phyloP scores from a whole-genome alignment of 1,140 invertebrate species.

The Conopomorpha cramerella region DNA sequence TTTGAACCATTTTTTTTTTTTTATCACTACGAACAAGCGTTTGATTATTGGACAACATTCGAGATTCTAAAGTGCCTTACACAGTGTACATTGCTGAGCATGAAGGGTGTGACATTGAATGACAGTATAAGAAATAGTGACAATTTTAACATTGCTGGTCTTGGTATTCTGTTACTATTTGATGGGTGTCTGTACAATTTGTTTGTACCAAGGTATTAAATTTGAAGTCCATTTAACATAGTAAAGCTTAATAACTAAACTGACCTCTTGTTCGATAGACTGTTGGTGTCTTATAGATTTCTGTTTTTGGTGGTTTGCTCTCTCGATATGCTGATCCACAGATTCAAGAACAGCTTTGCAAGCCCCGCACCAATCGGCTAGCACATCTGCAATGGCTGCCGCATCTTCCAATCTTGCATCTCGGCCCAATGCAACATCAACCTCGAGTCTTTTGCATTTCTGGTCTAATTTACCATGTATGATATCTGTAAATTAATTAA shows the following conservation, averaged over 20 bases:
- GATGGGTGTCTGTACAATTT: too few species aligned
- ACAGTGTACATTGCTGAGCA: too few species aligned
- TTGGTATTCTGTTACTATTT: too few species aligned
- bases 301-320: slow-evolving; percentile 86
- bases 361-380: slow-evolving; percentile 89
- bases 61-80: too few species aligned
- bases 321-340: slow-evolving; percentile 86
- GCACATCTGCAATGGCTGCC: slow-evolving; percentile 74
- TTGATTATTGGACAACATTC: too few species aligned
- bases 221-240: not conserved
- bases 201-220: slow-evolving; percentile 3
- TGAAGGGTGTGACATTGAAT: not conserved
- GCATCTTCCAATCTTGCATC: slow-evolving; percentile 86
- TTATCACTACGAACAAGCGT: too few species aligned
- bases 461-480: slow-evolving; percentile 97
- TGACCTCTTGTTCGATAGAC: slow-evolving; percentile 84
- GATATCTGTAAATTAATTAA: slow-evolving; percentile 70
- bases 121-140: not conserved
- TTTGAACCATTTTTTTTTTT: too few species aligned
- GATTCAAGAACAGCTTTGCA: slow-evolving; percentile 87
- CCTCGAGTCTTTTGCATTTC: slow-evolving; percentile 88
- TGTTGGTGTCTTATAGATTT: slow-evolving; percentile 79
- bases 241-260: slow-evolving; percentile 6
- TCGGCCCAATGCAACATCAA: slow-evolving; percentile 91
- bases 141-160: not conserved